phyloP scores from a whole-genome alignment of 2,797 vertebrate genomes.

The Gobio occitaniae region DNA sequence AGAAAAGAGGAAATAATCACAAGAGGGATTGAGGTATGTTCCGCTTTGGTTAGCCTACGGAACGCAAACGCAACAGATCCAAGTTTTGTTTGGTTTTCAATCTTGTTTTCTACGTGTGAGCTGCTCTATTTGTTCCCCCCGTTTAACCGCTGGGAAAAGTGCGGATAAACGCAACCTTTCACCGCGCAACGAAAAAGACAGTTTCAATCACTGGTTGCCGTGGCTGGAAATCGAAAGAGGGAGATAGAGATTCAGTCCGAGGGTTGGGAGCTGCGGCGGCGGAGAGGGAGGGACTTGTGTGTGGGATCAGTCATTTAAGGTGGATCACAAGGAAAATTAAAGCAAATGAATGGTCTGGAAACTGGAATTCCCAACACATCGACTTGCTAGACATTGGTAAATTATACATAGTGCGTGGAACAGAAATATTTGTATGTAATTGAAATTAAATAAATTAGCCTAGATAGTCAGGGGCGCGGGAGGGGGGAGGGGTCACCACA shows the following conservation, averaged over 20 bases:
- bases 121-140: slow-evolving; percentile 24
- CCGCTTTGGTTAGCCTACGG: slow-evolving; percentile 34
- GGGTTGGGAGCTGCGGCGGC: slow-evolving; percentile 42
- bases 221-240: slow-evolving; percentile 65
- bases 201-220: slow-evolving; percentile 60
- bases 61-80: slow-evolving; percentile 59
- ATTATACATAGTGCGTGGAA: background rate
- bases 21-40: slow-evolving; percentile 44
- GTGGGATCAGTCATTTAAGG: slow-evolving; percentile 61
- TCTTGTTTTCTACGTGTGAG: slow-evolving; percentile 40
- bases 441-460: background rate
- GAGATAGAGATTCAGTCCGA: slow-evolving; percentile 56
- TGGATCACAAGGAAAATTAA: slow-evolving; percentile 57
- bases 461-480: too few relatives aligned
- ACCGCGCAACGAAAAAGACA: slow-evolving; percentile 45
- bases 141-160: slow-evolving; percentile 50
- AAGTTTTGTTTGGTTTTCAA: slow-evolving; percentile 51
- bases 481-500: too few relatives aligned
- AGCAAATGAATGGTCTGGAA: slow-evolving; percentile 35
- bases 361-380: slow-evolving; percentile 14
- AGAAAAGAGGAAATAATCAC: slow-evolving; percentile 58
- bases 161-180: slow-evolving; percentile 52
- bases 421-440: background rate
- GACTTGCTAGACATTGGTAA: slow-evolving; percentile 1
- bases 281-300: slow-evolving; percentile 60